Conservation (phyloP, 2,888 invertebrate species). For the Stenoptilia bipunctidactyla region DNA sequence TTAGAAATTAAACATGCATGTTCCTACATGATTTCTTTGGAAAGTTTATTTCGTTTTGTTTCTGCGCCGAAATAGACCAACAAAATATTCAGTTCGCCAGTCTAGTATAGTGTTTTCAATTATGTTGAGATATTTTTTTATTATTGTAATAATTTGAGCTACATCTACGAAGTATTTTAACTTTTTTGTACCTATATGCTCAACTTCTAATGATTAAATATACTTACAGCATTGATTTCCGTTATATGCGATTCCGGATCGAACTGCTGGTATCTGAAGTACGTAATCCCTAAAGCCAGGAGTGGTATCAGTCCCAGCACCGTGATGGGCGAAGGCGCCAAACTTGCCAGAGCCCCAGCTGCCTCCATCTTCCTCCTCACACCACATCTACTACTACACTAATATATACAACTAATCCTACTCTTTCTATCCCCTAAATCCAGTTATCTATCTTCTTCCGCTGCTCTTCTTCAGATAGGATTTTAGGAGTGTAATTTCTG, state of each 20-base stretch:
- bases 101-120: too few relatives aligned
- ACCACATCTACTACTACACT: slow-evolving; percentile 55
- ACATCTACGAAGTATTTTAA: too few relatives aligned
- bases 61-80: too few relatives aligned
- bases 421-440: slow-evolving; percentile 67
- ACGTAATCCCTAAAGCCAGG: slow-evolving; percentile 84
- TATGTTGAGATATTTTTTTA: too few relatives aligned
- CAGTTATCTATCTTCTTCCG: slow-evolving; percentile 73
- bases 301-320: slow-evolving; percentile 83
- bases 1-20: too few relatives aligned
- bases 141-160: too few relatives aligned
- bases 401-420: slow-evolving; percentile 63
- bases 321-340: slow-evolving; percentile 74
- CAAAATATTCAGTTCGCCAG: too few relatives aligned
- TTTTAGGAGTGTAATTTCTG: slow-evolving; percentile 80
- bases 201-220: too few relatives aligned
- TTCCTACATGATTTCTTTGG: too few relatives aligned
- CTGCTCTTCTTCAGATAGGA: slow-evolving; percentile 71
- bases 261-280: slow-evolving; percentile 82
- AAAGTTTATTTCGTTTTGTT: too few relatives aligned
- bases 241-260: slow-evolving; percentile 86
- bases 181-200: too few relatives aligned
- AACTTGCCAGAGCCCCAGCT: slow-evolving; percentile 66
- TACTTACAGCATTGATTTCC: slow-evolving; percentile 78
- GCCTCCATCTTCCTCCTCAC: slow-evolving; percentile 51